A percentile compares a stretch with the other conserved stretches of the same genome.
phyloP scores from a whole-genome alignment of 2,888 invertebrate species.

The Megamerina dolium region DNA sequence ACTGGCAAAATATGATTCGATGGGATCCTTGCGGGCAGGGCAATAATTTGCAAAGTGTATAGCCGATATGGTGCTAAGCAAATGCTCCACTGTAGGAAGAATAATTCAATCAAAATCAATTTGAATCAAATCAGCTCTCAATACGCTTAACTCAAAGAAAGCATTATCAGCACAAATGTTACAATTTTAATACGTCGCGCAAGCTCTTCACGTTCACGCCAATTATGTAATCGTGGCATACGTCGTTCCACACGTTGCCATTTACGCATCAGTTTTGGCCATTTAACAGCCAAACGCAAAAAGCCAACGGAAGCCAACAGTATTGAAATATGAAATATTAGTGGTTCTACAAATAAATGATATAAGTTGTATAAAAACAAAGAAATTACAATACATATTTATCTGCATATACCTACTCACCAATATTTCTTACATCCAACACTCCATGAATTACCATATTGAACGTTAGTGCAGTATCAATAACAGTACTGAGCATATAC shows the following conservation, averaged over 20 bases:
- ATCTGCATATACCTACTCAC: constrained; percentile 21
- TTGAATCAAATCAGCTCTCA: neutral
- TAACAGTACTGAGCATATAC: constrained; percentile 27
- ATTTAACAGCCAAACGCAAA: constrained; percentile 41
- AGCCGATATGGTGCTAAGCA: constrained; percentile 40
- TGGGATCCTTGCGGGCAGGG: constrained; percentile 32
- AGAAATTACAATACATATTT: neutral
- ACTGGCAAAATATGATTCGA: constrained; percentile 34
- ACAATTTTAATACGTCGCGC: constrained; percentile 28
- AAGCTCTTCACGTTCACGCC: constrained; percentile 27
- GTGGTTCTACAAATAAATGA: constrained; percentile 31
- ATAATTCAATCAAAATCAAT: neutral
- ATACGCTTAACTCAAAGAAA: constrained; percentile 33
- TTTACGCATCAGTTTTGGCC: constrained; percentile 40
- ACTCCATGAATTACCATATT: constrained; percentile 24
- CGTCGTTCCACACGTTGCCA: constrained; percentile 38
- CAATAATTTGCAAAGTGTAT: constrained; percentile 40
- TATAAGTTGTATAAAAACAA: neutral
- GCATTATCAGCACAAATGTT: constrained; percentile 29
- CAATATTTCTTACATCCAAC: constrained; percentile 39
- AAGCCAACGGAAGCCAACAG: constrained; percentile 41
- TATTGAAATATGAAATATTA: constrained; percentile 40
- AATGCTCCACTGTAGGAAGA: constrained; percentile 35
- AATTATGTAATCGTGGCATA: constrained; percentile 26
- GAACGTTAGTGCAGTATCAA: constrained; percentile 29